phyloP scores from a whole-genome alignment of 2,888 invertebrate species.

The Apodemia mormo region DNA sequence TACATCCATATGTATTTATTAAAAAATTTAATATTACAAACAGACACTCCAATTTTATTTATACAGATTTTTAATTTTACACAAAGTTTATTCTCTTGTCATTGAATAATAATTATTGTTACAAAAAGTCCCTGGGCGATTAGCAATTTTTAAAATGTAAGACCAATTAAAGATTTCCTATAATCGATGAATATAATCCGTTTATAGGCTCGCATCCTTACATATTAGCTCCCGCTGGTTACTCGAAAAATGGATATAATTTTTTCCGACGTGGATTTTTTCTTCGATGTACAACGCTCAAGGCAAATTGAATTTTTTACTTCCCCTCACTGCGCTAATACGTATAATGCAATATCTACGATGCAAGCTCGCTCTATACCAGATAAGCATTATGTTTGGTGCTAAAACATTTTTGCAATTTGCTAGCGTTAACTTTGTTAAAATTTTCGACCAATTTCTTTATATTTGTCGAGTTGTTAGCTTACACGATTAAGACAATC shows the following conservation, averaged over 20 bases:
- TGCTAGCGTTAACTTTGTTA: constrained; percentile 10
- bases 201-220: constrained; percentile 59
- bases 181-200: constrained; percentile 66
- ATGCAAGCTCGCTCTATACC: constrained; percentile 52
- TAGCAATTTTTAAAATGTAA: neutral
- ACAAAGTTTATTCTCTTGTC: no score
- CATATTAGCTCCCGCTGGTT: constrained; percentile 58
- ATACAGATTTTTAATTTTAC: no score
- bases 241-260: constrained; percentile 72
- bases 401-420: constrained; percentile 16
- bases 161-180: constrained; percentile 56
- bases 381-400: constrained; percentile 32
- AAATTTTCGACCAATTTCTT: neutral
- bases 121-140: no score
- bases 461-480: neutral
- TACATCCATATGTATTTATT: no score
- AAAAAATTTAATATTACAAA: no score
- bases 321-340: constrained; percentile 74
- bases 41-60: no score
- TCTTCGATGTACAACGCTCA: constrained; percentile 43
- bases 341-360: constrained; percentile 73
- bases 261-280: constrained; percentile 59
- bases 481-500: no score
- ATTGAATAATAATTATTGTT: no score
- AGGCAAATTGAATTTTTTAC: constrained; percentile 78